These are phyloP conservation scores for Geopemphigus sp. DNA, from an alignment of 1,140 invertebrate species.

Conservation along the genomic window DNA sequence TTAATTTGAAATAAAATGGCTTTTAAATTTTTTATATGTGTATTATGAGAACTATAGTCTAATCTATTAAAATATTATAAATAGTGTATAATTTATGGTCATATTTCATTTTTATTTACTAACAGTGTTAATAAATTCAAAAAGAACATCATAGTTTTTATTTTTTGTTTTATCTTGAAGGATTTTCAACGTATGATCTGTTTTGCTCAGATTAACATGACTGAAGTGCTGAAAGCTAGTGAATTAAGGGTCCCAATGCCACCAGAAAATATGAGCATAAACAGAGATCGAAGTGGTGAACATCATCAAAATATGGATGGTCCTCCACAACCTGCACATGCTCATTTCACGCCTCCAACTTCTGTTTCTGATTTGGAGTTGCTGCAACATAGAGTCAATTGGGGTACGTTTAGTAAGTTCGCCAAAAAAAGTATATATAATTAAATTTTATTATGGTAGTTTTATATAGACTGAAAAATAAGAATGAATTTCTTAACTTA, in stretches of 20 bases:
- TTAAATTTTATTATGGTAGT: neutral
- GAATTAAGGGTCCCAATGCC: slow-evolving; percentile 48
- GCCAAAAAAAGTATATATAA: neutral
- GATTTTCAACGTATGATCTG: slow-evolving; percentile 43
- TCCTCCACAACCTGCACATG: slow-evolving; percentile 44
- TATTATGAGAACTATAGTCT: too few relatives aligned
- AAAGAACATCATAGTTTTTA: neutral
- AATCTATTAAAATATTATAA: too few relatives aligned
- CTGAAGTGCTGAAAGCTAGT: slow-evolving; percentile 49
- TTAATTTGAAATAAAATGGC: too few relatives aligned
- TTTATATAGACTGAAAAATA: neutral
- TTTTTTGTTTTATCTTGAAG: slow-evolving; percentile 36
- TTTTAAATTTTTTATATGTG: too few relatives aligned
- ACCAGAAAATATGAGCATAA: slow-evolving; percentile 49
- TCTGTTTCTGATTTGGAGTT: slow-evolving; percentile 44
- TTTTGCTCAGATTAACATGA: slow-evolving; percentile 49
- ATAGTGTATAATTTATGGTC: too few relatives aligned
- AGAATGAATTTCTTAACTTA: neutral
- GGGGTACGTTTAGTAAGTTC: slow-evolving; percentile 46
- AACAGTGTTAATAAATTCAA: too few relatives aligned
- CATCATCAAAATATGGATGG: slow-evolving; percentile 48
- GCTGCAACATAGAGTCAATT: slow-evolving; percentile 44
- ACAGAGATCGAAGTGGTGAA: slow-evolving; percentile 49
- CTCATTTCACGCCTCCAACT: slow-evolving; percentile 46
- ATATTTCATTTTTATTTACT: too few relatives aligned